Conservation (phyloP, 2,888 invertebrate genomes). For the Leptarthrus brevirostris region DNA sequence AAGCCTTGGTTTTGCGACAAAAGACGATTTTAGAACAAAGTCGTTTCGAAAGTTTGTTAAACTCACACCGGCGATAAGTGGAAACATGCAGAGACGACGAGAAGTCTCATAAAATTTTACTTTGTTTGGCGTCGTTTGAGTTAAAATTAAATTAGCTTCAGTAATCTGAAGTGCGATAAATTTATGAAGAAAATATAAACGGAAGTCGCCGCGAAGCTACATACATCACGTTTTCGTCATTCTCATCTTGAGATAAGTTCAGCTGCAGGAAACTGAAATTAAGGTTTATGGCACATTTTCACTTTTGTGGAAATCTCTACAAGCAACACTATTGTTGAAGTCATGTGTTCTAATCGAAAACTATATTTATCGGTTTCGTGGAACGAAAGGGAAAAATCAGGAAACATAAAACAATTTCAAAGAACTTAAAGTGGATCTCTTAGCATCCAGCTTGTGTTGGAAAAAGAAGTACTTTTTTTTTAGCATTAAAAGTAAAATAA, state of each 20-base stretch:
- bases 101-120: background rate
- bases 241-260: constrained; percentile 16
- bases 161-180: constrained; percentile 6
- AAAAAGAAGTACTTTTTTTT: background rate
- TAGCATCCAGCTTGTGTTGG: too few species aligned
- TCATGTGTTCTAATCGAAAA: background rate
- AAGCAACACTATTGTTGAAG: background rate
- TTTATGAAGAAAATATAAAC: constrained; percentile 2
- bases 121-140: constrained; percentile 11
- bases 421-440: too few species aligned
- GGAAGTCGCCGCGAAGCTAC: constrained; percentile 1
- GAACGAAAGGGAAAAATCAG: background rate
- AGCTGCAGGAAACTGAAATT: constrained; percentile 25
- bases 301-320: constrained; percentile 27
- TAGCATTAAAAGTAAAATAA: too few species aligned
- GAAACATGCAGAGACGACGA: background rate
- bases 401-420: too few species aligned
- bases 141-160: constrained; percentile 6
- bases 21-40: constrained; percentile 8
- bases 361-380: background rate
- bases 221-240: constrained; percentile 32
- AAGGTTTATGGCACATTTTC: constrained; percentile 38
- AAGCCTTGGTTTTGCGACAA: too few species aligned
- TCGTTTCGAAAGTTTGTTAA: constrained; percentile 21
- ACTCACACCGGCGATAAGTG: constrained; percentile 5